Percentiles rank a stretch among this genome's conserved stretches.
phyloP scores from a whole-genome alignment of 2,888 invertebrate species.

The Dicyrtomina minuta region DNA sequence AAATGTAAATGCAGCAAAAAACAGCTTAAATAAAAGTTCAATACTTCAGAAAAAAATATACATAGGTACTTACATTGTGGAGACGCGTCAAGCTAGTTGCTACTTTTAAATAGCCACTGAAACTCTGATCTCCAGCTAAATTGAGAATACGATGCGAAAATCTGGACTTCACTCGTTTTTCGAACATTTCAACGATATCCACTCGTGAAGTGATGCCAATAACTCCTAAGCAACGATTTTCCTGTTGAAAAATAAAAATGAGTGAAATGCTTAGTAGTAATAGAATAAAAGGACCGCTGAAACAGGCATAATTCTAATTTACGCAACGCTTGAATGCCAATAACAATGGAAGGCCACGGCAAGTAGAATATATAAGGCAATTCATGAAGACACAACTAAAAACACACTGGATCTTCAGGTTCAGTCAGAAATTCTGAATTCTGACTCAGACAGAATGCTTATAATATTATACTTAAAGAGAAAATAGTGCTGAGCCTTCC shows the following conservation, averaged over 20 bases:
- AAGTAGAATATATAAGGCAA: too few species aligned
- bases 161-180: constrained; percentile 90
- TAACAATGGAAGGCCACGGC: not conserved
- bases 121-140: constrained; percentile 66
- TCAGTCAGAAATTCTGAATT: too few species aligned
- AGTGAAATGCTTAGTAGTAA: too few species aligned
- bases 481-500: too few species aligned
- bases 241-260: constrained; percentile 56
- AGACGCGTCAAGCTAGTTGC: constrained; percentile 64
- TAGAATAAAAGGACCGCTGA: too few species aligned
- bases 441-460: too few species aligned
- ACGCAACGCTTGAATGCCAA: not conserved
- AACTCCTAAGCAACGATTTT: constrained; percentile 86
- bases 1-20: constrained; percentile 17
- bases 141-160: constrained; percentile 91
- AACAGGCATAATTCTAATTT: too few species aligned
- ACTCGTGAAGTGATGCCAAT: constrained; percentile 81
- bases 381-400: too few species aligned
- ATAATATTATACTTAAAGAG: too few species aligned
- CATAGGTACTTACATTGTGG: constrained; percentile 57
- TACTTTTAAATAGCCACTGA: constrained; percentile 63
- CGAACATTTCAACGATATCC: constrained; percentile 86
- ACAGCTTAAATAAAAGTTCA: not conserved
- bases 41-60: constrained; percentile 8
- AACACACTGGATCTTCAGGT: too few species aligned